Conservation (phyloP, 2,797 vertebrate genomes). For the Pogoniulus pusillus region DNA sequence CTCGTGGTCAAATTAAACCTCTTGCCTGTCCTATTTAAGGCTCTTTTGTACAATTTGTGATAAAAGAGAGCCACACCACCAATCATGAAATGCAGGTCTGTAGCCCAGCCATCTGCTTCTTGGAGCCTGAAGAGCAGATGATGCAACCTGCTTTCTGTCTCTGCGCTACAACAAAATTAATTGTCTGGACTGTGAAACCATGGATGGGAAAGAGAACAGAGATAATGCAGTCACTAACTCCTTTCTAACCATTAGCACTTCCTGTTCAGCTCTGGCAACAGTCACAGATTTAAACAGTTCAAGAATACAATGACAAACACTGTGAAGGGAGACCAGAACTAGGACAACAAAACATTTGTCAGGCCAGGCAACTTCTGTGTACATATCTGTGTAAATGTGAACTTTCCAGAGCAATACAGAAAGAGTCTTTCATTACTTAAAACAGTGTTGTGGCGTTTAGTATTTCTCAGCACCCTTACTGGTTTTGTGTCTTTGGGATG, state of each 20-base stretch:
- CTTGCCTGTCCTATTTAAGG: background rate
- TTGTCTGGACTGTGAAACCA: background rate
- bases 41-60: background rate
- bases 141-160: background rate
- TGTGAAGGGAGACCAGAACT: no score
- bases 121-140: background rate
- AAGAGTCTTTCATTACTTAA: background rate
- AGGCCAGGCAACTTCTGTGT: no score
- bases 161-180: background rate
- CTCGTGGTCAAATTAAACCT: background rate
- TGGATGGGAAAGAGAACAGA: background rate
- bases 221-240: background rate
- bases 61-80: background rate
- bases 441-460: background rate
- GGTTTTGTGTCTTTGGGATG: background rate
- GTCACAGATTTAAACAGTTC: background rate
- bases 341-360: no score
- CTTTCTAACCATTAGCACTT: background rate
- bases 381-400: no score
- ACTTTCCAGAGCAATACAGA: background rate
- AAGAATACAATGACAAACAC: background rate
- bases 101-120: background rate
- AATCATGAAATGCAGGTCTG: background rate
- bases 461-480: background rate
- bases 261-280: background rate